A percentile compares a stretch with the other conserved stretches of the same genome.
phyloP scores from a whole-genome alignment of 1,140 invertebrate species.

The Periplaneta americana region DNA sequence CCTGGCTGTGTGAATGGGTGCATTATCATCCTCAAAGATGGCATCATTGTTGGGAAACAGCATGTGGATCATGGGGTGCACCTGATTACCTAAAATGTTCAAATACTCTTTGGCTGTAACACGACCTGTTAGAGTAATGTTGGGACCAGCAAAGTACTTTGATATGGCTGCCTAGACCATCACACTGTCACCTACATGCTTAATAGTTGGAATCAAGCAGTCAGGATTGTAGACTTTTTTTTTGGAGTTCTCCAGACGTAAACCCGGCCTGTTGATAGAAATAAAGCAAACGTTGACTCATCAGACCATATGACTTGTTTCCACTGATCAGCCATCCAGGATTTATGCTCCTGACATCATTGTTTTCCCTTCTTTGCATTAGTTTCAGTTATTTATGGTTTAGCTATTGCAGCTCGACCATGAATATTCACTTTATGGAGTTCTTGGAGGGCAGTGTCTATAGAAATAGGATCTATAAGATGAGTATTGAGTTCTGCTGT shows the following conservation, averaged over 20 bases:
- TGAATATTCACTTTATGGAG: not conserved
- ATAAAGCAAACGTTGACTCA: not conserved
- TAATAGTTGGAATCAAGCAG: not conserved
- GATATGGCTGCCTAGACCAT: not conserved
- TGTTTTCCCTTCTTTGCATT: not conserved
- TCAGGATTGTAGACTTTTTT: not conserved
- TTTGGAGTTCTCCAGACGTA: slow-evolving; percentile 1
- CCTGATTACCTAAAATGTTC: not conserved
- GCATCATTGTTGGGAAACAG: not conserved
- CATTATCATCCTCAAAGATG: not conserved
- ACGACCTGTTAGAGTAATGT: not conserved
- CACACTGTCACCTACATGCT: not conserved
- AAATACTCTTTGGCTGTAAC: not conserved
- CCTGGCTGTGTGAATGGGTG: not conserved
- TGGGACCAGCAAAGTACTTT: not conserved
- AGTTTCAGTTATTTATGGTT: not conserved
- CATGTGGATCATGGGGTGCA: not conserved
- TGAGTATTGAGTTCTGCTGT: too few relatives aligned
- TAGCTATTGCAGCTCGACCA: not conserved
- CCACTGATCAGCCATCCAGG: not conserved
- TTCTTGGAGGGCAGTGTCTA: too few relatives aligned
- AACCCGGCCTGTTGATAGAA: not conserved
- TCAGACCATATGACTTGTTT: not conserved
- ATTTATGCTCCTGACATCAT: not conserved
- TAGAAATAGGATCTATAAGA: too few relatives aligned